Base-by-base conservation (phyloP, 1,140 invertebrate genomes). In the Caenorhabditis brenneri region DNA sequence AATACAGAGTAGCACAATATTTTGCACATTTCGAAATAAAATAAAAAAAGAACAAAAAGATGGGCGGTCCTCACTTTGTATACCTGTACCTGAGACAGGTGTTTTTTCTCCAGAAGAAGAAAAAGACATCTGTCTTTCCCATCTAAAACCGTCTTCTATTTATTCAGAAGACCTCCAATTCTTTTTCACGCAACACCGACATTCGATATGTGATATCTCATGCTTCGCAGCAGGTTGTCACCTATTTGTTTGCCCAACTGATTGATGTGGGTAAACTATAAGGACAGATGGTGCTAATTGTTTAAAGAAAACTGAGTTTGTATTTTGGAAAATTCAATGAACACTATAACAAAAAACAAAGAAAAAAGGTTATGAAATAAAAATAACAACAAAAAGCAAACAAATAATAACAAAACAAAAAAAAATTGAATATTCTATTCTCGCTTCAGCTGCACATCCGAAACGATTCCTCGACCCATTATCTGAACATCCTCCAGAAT, bases 181-280 rank as follows among this genome's bases (percentile, higher is more conserved):
- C 58, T 29, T 65, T 65, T 65, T 65, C 58, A 65, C 58, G 58
- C 58, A 65, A 65, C 58, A 65, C 58, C 58, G 58, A 65, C 58
- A 65, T 65, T 2, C 31, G 58, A 65, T 65, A 65, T 65, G 24
- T 19, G 29, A 33, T 33, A 51, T 51, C 48, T 51, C 5, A 2
- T 3, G 2, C 3, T n/a, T 65, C 58, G 58, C 58, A 65, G 58
- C 58, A 36, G 29, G 58, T 36, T 65, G 58, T 65, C 58, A 65
- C 58, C 16, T 65, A 19, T 33, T 65, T 65, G 31, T 65, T 65
- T 65, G 58, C 24, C 7, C 29, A 36, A 65, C 58, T 65, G 58
- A 65, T 65, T 65, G 58, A 65, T 65, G n/a, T 36, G 53, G 53
- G 5, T 24, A 19, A 42, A 42, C 39, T 42, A 42, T 51, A 51